Percentiles rank a stretch among this genome's conserved stretches.
phyloP scores from a whole-genome alignment of 2,888 invertebrate species.

The Orgyia antiqua region DNA sequence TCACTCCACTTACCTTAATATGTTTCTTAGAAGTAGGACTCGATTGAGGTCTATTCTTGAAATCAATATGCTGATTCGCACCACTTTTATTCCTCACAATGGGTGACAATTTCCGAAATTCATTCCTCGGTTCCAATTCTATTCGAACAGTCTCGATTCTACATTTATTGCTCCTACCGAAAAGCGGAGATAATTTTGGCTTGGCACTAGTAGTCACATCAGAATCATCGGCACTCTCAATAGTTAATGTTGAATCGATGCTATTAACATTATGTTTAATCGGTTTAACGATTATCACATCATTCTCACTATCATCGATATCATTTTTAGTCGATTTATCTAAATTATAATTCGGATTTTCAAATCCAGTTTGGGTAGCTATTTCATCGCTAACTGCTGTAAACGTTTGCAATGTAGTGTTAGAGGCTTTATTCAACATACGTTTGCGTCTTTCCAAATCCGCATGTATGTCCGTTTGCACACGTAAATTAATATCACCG shows the following conservation, averaged over 20 bases:
- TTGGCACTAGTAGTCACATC: slow-evolving; percentile 44
- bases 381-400: slow-evolving; percentile 52
- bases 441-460: slow-evolving; percentile 70
- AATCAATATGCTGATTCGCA: slow-evolving; percentile 54
- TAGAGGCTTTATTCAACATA: slow-evolving; percentile 53
- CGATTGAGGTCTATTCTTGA: slow-evolving; percentile 61
- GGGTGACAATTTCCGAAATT: slow-evolving; percentile 65
- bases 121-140: slow-evolving; percentile 61
- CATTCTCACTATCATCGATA: slow-evolving; percentile 34
- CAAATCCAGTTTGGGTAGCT: slow-evolving; percentile 66
- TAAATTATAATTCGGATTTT: slow-evolving; percentile 61
- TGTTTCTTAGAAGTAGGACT: slow-evolving; percentile 54
- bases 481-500: slow-evolving; percentile 80
- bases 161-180: slow-evolving; percentile 51
- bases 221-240: slow-evolving; percentile 57
- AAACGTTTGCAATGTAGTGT: slow-evolving; percentile 49
- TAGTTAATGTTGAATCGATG: slow-evolving; percentile 59
- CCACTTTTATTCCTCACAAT: slow-evolving; percentile 49
- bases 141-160: slow-evolving; percentile 47
- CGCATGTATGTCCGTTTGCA: slow-evolving; percentile 80
- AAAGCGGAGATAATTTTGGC: slow-evolving; percentile 64
- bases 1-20: slow-evolving; percentile 47
- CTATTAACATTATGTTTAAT: slow-evolving; percentile 42
- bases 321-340: slow-evolving; percentile 31
- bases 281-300: slow-evolving; percentile 63